Evolutionary conservation across 2,888 invertebrate species (phyloP).

Genomic region (Scrobipalpa atriplicella): DNA sequence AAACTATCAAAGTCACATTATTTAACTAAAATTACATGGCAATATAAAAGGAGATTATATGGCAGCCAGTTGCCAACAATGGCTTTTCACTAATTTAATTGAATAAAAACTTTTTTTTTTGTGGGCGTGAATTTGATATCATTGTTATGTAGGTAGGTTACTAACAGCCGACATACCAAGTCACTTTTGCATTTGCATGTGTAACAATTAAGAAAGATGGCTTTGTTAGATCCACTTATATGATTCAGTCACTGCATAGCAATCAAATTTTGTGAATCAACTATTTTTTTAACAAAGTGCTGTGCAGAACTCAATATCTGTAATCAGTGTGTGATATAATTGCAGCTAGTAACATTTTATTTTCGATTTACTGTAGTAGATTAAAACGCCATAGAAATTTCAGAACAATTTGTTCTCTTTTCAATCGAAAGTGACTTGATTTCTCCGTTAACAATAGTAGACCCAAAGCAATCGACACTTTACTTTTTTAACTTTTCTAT

Average conservation of each 20-base stretch:
- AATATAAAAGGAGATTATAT: too few relatives aligned
- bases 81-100: too few relatives aligned
- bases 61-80: too few relatives aligned
- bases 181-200: too few relatives aligned
- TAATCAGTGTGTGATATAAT: background rate
- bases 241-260: background rate
- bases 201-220: too few relatives aligned
- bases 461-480: conserved; percentile 45
- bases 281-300: background rate
- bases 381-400: conserved; percentile 50
- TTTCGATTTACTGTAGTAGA: conserved; percentile 13
- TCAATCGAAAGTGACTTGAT: conserved; percentile 61
- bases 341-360: background rate
- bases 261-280: background rate
- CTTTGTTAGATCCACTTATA: background rate
- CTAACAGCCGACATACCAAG: too few relatives aligned
- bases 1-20: too few relatives aligned
- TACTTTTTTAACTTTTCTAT: conserved; percentile 60
- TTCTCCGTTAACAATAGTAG: conserved; percentile 57
- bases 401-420: conserved; percentile 47
- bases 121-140: too few relatives aligned
- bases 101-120: too few relatives aligned
- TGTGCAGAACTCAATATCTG: background rate
- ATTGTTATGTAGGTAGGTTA: too few relatives aligned
- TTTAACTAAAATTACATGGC: too few relatives aligned